These are phyloP conservation scores for Meiosimyza platycephala DNA, from an alignment of 2,888 invertebrate species.

Conservation along the genomic window DNA sequence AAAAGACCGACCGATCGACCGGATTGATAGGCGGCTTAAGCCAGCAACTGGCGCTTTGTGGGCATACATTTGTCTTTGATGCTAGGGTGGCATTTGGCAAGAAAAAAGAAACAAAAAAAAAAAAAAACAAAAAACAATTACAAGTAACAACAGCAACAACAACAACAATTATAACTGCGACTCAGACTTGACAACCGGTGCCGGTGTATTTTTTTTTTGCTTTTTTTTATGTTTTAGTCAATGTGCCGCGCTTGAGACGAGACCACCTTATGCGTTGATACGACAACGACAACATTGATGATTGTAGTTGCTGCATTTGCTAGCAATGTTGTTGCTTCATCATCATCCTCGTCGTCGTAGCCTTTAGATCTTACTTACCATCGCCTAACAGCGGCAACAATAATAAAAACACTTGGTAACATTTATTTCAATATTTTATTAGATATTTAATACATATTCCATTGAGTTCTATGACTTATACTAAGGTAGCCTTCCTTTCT, in stretches of 20 bases:
- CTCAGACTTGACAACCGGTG: conserved; percentile 22
- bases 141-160: conserved; percentile 6
- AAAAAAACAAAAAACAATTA: too few relatives aligned
- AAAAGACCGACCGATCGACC: conserved; percentile 11
- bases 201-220: background rate
- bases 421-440: too few relatives aligned
- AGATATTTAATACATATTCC: too few relatives aligned
- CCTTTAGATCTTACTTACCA: too few relatives aligned
- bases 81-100: conserved; percentile 17
- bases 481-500: too few relatives aligned
- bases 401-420: background rate
- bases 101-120: conserved; percentile 6
- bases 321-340: too few relatives aligned
- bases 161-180: conserved; percentile 12
- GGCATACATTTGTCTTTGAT: background rate
- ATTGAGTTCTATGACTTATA: too few relatives aligned
- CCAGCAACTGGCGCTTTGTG: background rate
- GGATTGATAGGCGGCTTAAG: background rate
- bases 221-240: background rate
- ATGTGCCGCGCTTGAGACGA: background rate
- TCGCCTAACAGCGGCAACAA: background rate
- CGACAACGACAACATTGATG: background rate
- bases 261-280: conserved; percentile 32
- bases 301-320: too few relatives aligned
- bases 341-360: too few relatives aligned